phyloP scores from a whole-genome alignment of 2,888 invertebrate genomes.

The Caenorhabditis japonica region DNA sequence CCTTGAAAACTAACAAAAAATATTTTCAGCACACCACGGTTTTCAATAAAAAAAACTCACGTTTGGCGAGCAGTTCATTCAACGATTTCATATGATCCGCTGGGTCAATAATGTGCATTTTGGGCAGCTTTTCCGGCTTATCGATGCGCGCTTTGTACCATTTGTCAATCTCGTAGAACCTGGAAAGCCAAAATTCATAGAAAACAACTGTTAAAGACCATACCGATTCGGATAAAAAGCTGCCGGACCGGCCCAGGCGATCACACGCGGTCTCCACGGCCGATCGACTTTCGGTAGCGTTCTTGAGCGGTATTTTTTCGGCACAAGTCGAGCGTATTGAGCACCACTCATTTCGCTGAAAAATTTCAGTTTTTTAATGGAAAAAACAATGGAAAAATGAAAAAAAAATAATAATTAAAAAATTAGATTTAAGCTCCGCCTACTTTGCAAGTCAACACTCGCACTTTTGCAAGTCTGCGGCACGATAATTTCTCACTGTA shows the following conservation, averaged over 20 bases:
- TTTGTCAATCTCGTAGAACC: conserved; percentile 75
- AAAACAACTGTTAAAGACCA: neutral
- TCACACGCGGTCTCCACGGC: conserved; percentile 70
- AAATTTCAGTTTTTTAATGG: conserved; percentile 8
- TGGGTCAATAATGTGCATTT: conserved; percentile 75
- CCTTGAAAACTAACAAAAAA: neutral
- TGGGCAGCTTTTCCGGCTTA: conserved; percentile 72
- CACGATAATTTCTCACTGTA: too few species aligned
- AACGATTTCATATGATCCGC: conserved; percentile 63
- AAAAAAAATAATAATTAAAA: neutral
- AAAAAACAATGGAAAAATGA: neutral
- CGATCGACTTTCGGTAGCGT: conserved; percentile 70
- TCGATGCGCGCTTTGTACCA: conserved; percentile 78
- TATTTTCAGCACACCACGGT: too few species aligned
- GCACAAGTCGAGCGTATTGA: conserved; percentile 64
- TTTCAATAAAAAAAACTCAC: conserved; percentile 31
- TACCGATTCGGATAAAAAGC: conserved; percentile 75
- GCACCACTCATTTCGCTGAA: conserved; percentile 59
- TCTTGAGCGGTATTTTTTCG: conserved; percentile 66
- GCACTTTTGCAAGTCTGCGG: too few species aligned
- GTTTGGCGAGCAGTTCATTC: conserved; percentile 56
- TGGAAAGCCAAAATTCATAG: conserved; percentile 34
- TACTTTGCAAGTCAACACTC: too few species aligned
- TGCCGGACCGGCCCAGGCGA: conserved; percentile 76
- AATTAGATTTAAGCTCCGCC: neutral